Base-by-base conservation (phyloP, 2,797 vertebrate species). In the Peromyscus aztecus region DNA sequence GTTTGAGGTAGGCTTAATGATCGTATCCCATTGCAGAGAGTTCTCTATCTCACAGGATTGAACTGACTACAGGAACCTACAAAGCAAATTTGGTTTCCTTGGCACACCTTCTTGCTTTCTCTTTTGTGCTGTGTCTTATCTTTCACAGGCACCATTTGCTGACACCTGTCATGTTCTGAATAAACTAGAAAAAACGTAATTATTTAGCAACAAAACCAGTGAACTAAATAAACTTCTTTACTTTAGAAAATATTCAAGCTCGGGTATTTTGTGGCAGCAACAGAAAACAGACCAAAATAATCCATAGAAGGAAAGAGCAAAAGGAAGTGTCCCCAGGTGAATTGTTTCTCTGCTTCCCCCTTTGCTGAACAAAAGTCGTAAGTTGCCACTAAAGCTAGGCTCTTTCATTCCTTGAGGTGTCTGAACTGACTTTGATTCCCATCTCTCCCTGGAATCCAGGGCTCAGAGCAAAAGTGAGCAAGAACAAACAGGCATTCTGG, bases 401-500 rank as follows among this genome's bases (percentile, higher is more conserved):
- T 90, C 10, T 78, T 94, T 90, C 16, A 43, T 65, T 89, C 21
- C 67, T 75, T 57, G 65, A 23, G 75, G 31, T 49, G 11, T 82
- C n/a, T 59, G 46, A 27, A 12, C 19, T 71, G 2, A 89, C 57
- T 73, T 89, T 93, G 34, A 96, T 52, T 81, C 29, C 71, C 7
- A 24, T 81, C 29, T 94, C 23, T 89, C 34, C 16, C 40, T 67
- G 34, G 52, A 77, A 92, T 61, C 46, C 55, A 40, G 69, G 29
- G 10, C 12, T 55, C n/a, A 67, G 19, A 65, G 65, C 21, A 90
- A 88, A 94, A 82, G 1, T 31, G 24, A 55, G 0, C 0, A 55
- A 88, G 31, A 93, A 8, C 23, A 87, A 77, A 49, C 4, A 81
- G 57, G 23, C 4, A 77, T 87, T 92, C 76, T 93, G 14, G 29